Evolutionary conservation across 2,888 invertebrate species (phyloP).

Genomic region (Cantharis flavilabris): DNA sequence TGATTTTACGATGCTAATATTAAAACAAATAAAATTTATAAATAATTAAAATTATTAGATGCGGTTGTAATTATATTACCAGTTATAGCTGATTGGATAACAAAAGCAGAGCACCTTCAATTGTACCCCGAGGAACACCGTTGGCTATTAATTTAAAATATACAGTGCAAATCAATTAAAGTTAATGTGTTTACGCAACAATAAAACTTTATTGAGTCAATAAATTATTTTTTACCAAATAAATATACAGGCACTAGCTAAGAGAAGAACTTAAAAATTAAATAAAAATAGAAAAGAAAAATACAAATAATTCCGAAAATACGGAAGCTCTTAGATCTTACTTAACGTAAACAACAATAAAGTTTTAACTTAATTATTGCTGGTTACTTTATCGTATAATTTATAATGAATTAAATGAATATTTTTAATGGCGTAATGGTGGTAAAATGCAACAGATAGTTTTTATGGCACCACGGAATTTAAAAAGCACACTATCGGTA

Average conservation of each 20-base stretch:
- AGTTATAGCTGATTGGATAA: background rate
- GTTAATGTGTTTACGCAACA: background rate
- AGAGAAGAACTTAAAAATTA: no score
- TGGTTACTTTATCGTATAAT: background rate
- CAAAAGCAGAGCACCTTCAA: background rate
- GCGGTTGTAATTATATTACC: background rate
- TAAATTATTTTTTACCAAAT: background rate
- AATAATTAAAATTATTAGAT: background rate
- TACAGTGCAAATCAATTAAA: background rate
- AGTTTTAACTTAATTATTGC: background rate
- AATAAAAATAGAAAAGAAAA: no score
- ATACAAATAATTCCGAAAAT: no score
- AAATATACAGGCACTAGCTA: no score
- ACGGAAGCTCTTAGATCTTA: background rate
- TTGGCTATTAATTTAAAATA: background rate
- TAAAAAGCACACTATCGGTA: background rate
- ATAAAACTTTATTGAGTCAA: background rate
- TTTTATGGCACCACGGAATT: background rate
- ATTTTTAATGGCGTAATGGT: background rate
- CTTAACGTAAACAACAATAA: background rate
- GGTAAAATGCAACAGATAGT: background rate
- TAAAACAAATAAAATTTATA: background rate
- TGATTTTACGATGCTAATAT: background rate
- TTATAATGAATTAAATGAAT: background rate
- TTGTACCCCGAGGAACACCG: background rate